Conservation (phyloP, 1,140 invertebrate species). For the Polypedilum pembai region DNA sequence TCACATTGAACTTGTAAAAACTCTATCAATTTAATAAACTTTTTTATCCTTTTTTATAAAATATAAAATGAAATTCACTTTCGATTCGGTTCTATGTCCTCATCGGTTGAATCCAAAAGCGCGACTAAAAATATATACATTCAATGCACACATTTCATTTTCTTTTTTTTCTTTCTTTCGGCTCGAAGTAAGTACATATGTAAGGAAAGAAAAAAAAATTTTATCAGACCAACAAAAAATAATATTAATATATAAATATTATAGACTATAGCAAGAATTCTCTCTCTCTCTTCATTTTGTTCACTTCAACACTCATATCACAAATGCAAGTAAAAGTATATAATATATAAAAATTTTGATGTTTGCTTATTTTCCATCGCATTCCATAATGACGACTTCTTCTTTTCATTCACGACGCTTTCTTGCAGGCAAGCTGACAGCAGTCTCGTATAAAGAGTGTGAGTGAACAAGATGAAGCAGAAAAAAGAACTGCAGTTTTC, state of each 20-base stretch:
- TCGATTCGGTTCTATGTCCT: not conserved
- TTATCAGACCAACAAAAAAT: conserved; percentile 20
- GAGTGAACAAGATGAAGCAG: not conserved
- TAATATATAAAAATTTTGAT: conserved; percentile 11
- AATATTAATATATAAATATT: not conserved
- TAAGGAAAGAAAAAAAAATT: not conserved
- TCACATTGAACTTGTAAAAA: not conserved
- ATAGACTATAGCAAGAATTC: not conserved
- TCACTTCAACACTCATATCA: conserved; percentile 11
- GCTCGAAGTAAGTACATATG: not conserved
- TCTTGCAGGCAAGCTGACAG: not conserved
- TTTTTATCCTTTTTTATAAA: not conserved
- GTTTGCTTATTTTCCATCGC: conserved; percentile 13
- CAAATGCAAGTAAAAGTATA: not conserved
- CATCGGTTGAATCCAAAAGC: conserved; percentile 25
- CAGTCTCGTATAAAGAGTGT: conserved; percentile 6
- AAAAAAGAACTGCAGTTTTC: conserved; percentile 27
- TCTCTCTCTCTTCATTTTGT: not conserved
- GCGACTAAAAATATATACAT: conserved; percentile 23
- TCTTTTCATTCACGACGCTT: not conserved
- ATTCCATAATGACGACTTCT: conserved; percentile 22
- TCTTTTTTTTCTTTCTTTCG: conserved; percentile 5
- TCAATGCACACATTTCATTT: conserved; percentile 19
- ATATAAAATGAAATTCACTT: not conserved
- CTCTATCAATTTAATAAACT: not conserved